phyloP scores from a whole-genome alignment of 1,140 invertebrate species.

The Liolophura sinensis region DNA sequence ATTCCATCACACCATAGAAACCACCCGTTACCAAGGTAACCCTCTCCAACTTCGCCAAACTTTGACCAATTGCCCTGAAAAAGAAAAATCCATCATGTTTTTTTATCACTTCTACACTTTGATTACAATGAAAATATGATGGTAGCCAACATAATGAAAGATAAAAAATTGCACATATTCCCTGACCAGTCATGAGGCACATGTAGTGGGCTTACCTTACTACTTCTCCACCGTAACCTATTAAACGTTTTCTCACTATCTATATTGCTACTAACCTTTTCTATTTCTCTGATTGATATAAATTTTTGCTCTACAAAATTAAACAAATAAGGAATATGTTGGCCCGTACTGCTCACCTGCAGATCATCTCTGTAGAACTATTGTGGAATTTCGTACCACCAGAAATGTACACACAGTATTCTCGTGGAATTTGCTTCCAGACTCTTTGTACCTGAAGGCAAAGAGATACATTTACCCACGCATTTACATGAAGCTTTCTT shows the following conservation, averaged over 20 bases:
- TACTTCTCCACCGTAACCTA: no score
- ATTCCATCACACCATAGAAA: slow-evolving; percentile 48
- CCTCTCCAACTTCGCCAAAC: slow-evolving; percentile 45
- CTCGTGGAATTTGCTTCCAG: slow-evolving; percentile 30
- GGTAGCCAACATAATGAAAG: no score
- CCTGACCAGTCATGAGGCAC: no score
- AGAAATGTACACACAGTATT: slow-evolving; percentile 51
- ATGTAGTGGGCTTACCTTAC: no score
- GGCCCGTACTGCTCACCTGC: slow-evolving; percentile 28
- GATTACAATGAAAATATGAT: no score
- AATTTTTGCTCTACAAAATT: not conserved
- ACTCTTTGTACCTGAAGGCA: slow-evolving; percentile 39
- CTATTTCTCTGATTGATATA: no score
- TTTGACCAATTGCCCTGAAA: slow-evolving; percentile 47
- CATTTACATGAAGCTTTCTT: no score
- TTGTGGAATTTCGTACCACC: slow-evolving; percentile 36
- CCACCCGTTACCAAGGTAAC: slow-evolving; percentile 55
- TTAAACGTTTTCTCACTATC: no score
- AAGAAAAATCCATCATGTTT: not conserved
- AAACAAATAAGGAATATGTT: not conserved
- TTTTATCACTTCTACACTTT: no score
- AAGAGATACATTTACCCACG: slow-evolving; percentile 1
- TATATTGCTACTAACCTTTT: no score
- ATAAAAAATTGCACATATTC: no score
- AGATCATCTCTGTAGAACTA: slow-evolving; percentile 34